Conservation (phyloP, 2,888 invertebrate species). For the Phytoseiulus persimilis region DNA sequence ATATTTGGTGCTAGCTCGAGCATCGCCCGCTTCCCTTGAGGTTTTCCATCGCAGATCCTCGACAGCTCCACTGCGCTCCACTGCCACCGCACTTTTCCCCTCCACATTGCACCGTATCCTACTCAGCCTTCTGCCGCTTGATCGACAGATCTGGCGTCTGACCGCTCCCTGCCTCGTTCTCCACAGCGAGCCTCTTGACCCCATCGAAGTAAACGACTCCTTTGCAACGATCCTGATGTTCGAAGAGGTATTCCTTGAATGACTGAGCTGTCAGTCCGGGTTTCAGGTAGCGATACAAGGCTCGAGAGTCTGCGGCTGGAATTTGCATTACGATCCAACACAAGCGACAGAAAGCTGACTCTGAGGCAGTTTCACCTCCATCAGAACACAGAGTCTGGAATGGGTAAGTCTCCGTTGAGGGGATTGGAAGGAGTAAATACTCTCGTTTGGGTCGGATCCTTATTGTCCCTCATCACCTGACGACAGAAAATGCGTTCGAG, state of each 20-base stretch:
- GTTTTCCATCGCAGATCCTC: not conserved
- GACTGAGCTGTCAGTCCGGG: not conserved
- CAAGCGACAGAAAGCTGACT: conserved; percentile 38
- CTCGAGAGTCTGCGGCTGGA: not conserved
- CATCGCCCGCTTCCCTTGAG: not conserved
- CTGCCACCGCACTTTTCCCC: not conserved
- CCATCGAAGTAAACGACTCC: conserved; percentile 28
- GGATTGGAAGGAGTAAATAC: not conserved
- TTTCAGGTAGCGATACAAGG: not conserved
- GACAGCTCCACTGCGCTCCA: not conserved
- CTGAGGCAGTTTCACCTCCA: not conserved
- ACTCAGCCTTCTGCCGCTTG: not conserved
- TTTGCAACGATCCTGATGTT: conserved; percentile 6
- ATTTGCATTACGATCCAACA: conserved; percentile 29
- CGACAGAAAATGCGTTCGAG: no score
- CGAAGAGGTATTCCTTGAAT: conserved; percentile 11
- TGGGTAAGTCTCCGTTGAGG: not conserved
- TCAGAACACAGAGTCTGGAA: not conserved
- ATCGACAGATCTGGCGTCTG: not conserved
- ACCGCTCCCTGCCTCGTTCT: not conserved
- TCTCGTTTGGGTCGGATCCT: no score
- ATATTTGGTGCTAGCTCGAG: not conserved
- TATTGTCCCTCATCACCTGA: no score
- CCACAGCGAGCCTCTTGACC: not conserved
- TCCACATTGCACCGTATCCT: not conserved